phyloP scores from a whole-genome alignment of 2,888 invertebrate genomes.

The Cerastis leucographa region DNA sequence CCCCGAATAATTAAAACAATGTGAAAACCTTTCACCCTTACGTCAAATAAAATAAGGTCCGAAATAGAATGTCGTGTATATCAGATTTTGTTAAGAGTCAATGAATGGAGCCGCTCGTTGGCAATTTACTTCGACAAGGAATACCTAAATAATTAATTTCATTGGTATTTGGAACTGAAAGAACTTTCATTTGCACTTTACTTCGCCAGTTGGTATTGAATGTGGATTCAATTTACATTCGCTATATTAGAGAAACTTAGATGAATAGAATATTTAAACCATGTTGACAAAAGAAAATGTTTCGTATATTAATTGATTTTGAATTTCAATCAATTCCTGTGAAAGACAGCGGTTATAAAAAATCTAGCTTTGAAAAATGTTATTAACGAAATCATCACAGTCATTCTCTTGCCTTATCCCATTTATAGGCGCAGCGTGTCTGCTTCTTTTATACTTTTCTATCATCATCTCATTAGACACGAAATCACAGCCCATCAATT shows the following conservation, averaged over 20 bases:
- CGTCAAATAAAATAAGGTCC: slow-evolving; percentile 28
- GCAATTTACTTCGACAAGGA: slow-evolving; percentile 70
- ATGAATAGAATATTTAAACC: slow-evolving; percentile 24
- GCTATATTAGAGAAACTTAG: slow-evolving; percentile 43
- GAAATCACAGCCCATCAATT: background rate
- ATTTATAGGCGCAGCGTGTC: too few relatives aligned
- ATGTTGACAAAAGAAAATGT: background rate
- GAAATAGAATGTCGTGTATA: slow-evolving; percentile 46
- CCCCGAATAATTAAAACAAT: slow-evolving; percentile 51
- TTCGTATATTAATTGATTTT: background rate
- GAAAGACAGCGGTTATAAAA: background rate
- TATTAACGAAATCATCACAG: too few relatives aligned
- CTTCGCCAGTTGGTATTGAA: slow-evolving; percentile 47
- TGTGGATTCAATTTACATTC: slow-evolving; percentile 63
- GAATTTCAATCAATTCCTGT: background rate
- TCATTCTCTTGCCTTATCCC: too few relatives aligned
- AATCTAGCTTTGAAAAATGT: background rate
- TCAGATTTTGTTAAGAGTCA: slow-evolving; percentile 66
- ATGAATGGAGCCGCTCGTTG: slow-evolving; percentile 67
- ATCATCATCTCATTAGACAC: too few relatives aligned
- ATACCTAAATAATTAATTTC: slow-evolving; percentile 77
- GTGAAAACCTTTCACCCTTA: slow-evolving; percentile 34
- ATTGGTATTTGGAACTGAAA: slow-evolving; percentile 71
- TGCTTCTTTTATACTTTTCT: too few relatives aligned
- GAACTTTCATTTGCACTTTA: slow-evolving; percentile 75